Evolutionary conservation across 2,888 invertebrate species (phyloP).

Genomic region (Cosmorhoe ocellata): DNA sequence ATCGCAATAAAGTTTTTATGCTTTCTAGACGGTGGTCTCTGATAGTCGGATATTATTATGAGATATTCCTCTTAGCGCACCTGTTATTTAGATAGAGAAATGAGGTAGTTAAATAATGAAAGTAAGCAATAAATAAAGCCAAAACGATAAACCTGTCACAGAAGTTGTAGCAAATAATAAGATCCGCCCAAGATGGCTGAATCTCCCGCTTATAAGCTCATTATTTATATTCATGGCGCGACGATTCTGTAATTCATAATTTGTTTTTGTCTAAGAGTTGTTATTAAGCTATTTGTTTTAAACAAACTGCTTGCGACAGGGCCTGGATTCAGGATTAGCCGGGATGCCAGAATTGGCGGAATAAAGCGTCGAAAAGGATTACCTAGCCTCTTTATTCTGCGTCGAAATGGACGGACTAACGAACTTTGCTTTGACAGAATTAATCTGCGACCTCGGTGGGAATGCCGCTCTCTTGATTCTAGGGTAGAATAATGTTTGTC

Average conservation of each 20-base stretch:
- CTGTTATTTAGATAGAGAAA: background rate
- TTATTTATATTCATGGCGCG: constrained; percentile 50
- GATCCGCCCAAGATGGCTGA: constrained; percentile 7
- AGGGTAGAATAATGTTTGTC: background rate
- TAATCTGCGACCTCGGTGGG: constrained; percentile 16
- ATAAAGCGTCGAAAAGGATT: constrained; percentile 39
- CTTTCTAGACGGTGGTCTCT: constrained; percentile 57
- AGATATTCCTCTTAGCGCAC: too few relatives aligned
- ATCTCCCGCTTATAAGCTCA: constrained; percentile 29
- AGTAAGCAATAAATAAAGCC: constrained; percentile 7
- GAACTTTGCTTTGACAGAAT: constrained; percentile 38
- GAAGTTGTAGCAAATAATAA: constrained; percentile 19
- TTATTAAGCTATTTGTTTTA: constrained; percentile 48
- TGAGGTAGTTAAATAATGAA: background rate
- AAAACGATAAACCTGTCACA: constrained; percentile 11
- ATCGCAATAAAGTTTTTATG: constrained; percentile 62
- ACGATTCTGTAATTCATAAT: constrained; percentile 49
- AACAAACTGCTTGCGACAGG: constrained; percentile 36
- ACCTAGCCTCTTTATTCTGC: constrained; percentile 35
- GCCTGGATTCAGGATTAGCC: constrained; percentile 39
- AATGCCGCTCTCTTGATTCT: background rate
- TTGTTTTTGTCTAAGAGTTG: constrained; percentile 44
- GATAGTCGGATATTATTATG: too few relatives aligned
- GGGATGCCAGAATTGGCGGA: constrained; percentile 31
- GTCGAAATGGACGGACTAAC: constrained; percentile 36